Evolutionary conservation across 2,888 invertebrate species (phyloP).

Genomic region (Apoda limacodes): DNA sequence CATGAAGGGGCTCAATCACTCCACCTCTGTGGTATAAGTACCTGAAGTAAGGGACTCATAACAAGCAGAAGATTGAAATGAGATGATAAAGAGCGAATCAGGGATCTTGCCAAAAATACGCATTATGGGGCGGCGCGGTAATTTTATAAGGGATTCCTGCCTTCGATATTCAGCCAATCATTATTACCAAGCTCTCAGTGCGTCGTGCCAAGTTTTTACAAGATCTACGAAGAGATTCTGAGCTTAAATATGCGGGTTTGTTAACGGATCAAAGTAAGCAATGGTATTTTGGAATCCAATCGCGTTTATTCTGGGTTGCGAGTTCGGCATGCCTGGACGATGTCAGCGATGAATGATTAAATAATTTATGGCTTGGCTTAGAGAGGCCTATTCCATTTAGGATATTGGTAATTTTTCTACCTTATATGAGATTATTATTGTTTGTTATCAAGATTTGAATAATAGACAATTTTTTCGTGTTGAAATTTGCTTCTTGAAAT

Average conservation of each 20-base stretch:
- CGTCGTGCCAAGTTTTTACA: conserved; percentile 42
- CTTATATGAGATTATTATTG: too few species aligned
- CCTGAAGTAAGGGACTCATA: conserved; percentile 51
- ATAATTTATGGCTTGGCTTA: too few species aligned
- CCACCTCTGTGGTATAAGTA: conserved; percentile 19
- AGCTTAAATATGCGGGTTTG: conserved; percentile 42
- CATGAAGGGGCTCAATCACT: conserved; percentile 46
- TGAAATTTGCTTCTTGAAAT: too few species aligned
- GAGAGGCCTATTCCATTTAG: too few species aligned
- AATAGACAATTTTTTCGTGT: too few species aligned
- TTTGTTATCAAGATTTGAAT: too few species aligned
- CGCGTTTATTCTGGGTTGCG: conserved; percentile 24
- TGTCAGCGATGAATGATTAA: conserved; percentile 35
- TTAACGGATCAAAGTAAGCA: conserved; percentile 43
- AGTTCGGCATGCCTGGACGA: conserved; percentile 38
- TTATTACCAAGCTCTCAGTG: conserved; percentile 48
- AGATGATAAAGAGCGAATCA: conserved; percentile 57
- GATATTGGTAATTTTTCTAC: too few species aligned
- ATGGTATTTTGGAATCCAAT: conserved; percentile 34
- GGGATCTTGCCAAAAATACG: conserved; percentile 64
- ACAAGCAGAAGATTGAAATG: conserved; percentile 63
- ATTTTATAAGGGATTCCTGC: conserved; percentile 60
- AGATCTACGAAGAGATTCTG: conserved; percentile 52
- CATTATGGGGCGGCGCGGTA: conserved; percentile 53
- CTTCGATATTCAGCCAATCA: conserved; percentile 58